phyloP scores from a whole-genome alignment of 2,888 invertebrate species.

The Xanthostigma xanthostigma region DNA sequence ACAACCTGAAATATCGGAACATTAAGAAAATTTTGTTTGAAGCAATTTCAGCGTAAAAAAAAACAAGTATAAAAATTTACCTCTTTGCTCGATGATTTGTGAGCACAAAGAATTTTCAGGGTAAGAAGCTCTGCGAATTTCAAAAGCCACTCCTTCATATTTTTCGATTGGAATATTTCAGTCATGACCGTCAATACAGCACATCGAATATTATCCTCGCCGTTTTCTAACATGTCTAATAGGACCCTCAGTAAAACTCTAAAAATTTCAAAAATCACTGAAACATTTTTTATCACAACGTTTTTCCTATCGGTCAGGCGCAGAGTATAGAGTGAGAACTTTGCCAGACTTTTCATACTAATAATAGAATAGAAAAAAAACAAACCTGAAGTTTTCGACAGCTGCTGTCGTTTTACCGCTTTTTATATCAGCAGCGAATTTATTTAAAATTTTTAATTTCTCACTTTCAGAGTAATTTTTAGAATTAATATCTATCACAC shows the following conservation, averaged over 20 bases:
- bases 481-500: no score
- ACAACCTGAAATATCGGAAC: conserved; percentile 39
- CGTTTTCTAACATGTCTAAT: conserved; percentile 51
- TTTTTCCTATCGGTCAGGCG: no score
- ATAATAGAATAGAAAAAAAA: not conserved
- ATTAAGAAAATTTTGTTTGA: conserved; percentile 2
- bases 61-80: conserved; percentile 18
- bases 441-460: conserved; percentile 1
- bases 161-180: conserved; percentile 68
- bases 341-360: no score
- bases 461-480: no score
- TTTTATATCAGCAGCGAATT: conserved; percentile 9
- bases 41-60: conserved; percentile 5
- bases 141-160: conserved; percentile 64
- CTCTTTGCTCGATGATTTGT: conserved; percentile 55
- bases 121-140: conserved; percentile 85
- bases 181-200: conserved; percentile 67
- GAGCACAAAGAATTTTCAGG: conserved; percentile 75
- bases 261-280: conserved; percentile 10
- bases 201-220: conserved; percentile 51
- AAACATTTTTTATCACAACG: not conserved
- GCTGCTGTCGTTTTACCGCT: conserved; percentile 24
- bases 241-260: conserved; percentile 61
- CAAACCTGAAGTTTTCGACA: conserved; percentile 20
- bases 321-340: no score